Conservation (phyloP, 2,888 invertebrate genomes). For the Scaptomyza reducta region DNA sequence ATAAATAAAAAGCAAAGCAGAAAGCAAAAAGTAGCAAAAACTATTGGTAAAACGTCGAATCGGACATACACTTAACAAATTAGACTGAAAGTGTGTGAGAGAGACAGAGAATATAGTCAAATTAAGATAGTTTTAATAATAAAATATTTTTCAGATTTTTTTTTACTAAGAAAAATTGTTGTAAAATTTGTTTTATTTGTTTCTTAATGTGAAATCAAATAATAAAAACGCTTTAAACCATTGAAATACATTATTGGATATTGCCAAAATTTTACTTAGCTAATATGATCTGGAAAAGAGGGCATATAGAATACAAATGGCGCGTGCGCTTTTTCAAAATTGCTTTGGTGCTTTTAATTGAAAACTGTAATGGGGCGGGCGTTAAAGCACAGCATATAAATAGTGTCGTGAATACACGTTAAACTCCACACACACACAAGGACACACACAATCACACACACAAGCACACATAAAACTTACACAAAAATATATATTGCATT, state of each 20-base stretch:
- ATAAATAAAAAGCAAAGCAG: conserved; percentile 58
- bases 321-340: conserved; percentile 48
- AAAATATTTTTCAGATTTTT: too few species aligned
- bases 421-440: conserved; percentile 22
- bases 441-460: neutral
- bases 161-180: too few species aligned
- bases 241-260: too few species aligned
- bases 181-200: too few species aligned
- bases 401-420: conserved; percentile 14
- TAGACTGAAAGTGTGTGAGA: too few species aligned
- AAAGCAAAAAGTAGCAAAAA: conserved; percentile 16
- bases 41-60: conserved; percentile 31
- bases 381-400: conserved; percentile 23
- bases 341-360: conserved; percentile 56
- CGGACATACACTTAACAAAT: conserved; percentile 31
- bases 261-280: neutral
- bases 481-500: neutral
- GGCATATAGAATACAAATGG: conserved; percentile 40
- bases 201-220: too few species aligned
- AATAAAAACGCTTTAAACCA: too few species aligned
- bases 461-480: neutral
- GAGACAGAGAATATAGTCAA: neutral
- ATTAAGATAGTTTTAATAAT: too few species aligned
- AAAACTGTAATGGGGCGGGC: conserved; percentile 47
- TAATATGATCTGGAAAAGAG: neutral